These are phyloP conservation scores for Lacanobia oleracea DNA, from an alignment of 2,888 invertebrate genomes.

Conservation along the genomic window DNA sequence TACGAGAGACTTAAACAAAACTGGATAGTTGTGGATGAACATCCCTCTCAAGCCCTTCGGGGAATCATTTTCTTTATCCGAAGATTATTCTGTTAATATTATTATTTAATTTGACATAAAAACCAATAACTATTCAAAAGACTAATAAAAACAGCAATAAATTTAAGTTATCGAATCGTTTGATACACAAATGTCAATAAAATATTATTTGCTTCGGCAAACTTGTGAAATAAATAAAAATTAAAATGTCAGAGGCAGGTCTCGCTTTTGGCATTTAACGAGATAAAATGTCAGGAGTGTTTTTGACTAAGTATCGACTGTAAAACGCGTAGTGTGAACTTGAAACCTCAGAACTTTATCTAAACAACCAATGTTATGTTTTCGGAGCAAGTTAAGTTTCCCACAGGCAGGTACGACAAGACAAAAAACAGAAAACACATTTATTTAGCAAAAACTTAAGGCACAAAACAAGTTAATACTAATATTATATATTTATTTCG, in stretches of 20 bases:
- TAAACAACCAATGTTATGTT: not conserved
- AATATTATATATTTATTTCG: no score
- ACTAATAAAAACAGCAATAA: conserved; percentile 1
- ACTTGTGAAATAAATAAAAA: conserved; percentile 16
- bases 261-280: conserved; percentile 31
- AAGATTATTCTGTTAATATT: no score
- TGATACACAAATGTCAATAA: conserved; percentile 25
- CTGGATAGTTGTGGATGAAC: no score
- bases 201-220: conserved; percentile 18
- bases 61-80: no score
- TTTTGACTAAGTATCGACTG: not conserved
- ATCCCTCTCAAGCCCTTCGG: no score
- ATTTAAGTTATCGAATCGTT: conserved; percentile 8
- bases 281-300: conserved; percentile 20
- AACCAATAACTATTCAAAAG: not conserved
- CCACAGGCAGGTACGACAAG: not conserved
- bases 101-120: no score
- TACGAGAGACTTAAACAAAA: no score
- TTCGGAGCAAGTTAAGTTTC: not conserved
- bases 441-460: no score
- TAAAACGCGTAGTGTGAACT: not conserved
- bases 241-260: conserved; percentile 21
- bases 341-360: not conserved
- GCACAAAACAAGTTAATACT: no score
- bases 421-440: no score